Evolutionary conservation across 1,140 invertebrate genomes (phyloP).

Genomic region (Anadara kagoshimensis): DNA sequence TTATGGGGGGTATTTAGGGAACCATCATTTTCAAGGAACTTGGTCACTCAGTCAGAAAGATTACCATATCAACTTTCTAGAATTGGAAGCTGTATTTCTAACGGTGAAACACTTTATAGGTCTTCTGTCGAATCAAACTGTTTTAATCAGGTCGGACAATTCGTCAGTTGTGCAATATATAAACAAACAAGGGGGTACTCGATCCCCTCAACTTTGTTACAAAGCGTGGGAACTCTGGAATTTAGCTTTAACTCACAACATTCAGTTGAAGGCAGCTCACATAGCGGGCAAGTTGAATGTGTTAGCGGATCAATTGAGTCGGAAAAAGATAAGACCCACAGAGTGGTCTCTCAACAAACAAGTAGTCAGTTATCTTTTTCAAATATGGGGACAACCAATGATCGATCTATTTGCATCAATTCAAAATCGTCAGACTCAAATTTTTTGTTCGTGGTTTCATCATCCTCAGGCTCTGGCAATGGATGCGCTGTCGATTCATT

Average conservation of each 20-base stretch:
- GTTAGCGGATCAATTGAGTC: neutral
- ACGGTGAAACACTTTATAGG: neutral
- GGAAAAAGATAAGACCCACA: neutral
- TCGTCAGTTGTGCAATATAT: constrained; percentile 22
- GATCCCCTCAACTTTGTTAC: constrained; percentile 12
- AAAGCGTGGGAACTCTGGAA: constrained; percentile 12
- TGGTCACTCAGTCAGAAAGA: neutral
- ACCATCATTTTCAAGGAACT: neutral
- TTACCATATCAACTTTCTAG: constrained; percentile 3
- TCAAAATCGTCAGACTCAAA: constrained; percentile 21
- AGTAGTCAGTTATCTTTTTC: constrained; percentile 27
- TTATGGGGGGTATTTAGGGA: constrained; percentile 1
- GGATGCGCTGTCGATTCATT: constrained; percentile 38
- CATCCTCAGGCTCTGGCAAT: constrained; percentile 32
- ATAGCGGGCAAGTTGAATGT: constrained; percentile 1
- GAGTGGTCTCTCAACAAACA: constrained; percentile 22
- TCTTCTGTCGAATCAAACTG: neutral
- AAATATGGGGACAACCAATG: constrained; percentile 16
- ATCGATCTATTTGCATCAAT: constrained; percentile 40
- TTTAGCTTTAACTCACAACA: neutral
- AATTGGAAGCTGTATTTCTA: constrained; percentile 7
- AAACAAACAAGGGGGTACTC: constrained; percentile 29
- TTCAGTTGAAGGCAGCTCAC: neutral
- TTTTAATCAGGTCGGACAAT: constrained; percentile 18
- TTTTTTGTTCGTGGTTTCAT: constrained; percentile 38